Base-by-base conservation (phyloP, 2,113 vertebrate genomes). In the Stegastes partitus region DNA sequence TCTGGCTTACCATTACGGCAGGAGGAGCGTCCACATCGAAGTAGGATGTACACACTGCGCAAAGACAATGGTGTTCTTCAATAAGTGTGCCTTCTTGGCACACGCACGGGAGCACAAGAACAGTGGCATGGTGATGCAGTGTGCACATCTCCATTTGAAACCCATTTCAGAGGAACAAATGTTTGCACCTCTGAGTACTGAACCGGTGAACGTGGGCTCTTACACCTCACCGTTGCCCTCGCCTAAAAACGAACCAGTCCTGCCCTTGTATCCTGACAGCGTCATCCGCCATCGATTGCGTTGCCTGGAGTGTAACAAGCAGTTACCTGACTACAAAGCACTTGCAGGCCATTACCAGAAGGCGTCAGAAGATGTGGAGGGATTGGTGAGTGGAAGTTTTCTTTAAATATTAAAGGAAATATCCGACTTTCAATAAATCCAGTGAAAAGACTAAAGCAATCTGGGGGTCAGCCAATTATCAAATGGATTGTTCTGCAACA, bases 301-400 rank as follows among this genome's bases (percentile, higher is more conserved):
- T 86, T 99, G 98, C 91, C 92, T 96, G 57, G 97, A 99, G 83
- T 99, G 98, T 90, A 96, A 96, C 93, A 96, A 97, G 82, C 96
- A 97, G 86, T 92, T 96, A 5, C 88, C 94, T 21, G 97, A 99
- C 94, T 95, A 95, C 50, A 82, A 92, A 73, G 94, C 95, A 61
- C 95, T 99, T 53, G 97, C 96, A 26, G 96, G 96, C 47, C 98
- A 99, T 93, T 99, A 97, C 94, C 98, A 99, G 94, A 96, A 95
- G 84, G 85, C 72, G 5, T 86, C 96, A 5, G 96, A 97, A 79
- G 96, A 97, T 9, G 92, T 93, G 18, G 96, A 97, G 74, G 96
- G 93, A 81, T 94, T 98, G 92, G 98, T 99, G 91, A 96, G 98
- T 95, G 66, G n/a, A 81, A 55, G 22, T 55, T 68, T 72, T 6